Percentiles rank a stretch among this genome's conserved stretches.
Evolutionary conservation across 2,113 vertebrate species (phyloP).

Genomic region (Paedocypris sp.): DNA sequence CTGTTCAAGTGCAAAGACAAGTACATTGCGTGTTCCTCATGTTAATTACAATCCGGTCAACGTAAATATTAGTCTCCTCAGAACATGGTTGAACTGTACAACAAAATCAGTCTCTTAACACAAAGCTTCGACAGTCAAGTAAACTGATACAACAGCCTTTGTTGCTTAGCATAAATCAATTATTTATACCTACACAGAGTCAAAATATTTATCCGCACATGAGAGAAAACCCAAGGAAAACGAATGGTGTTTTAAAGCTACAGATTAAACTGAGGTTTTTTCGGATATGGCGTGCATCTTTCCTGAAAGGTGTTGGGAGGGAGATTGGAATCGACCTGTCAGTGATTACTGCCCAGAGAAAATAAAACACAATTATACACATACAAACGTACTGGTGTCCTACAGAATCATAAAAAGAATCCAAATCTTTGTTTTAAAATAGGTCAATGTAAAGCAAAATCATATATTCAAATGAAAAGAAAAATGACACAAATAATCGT

Average conservation of each 20-base stretch:
- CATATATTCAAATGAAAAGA: neutral
- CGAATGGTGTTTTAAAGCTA: slow-evolving; percentile 48
- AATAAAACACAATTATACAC: slow-evolving; percentile 36
- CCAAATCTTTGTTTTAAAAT: neutral
- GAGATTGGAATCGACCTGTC: slow-evolving; percentile 29
- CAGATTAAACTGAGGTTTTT: slow-evolving; percentile 44
- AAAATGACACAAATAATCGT: too few species aligned
- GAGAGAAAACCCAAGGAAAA: slow-evolving; percentile 45
- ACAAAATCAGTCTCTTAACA: slow-evolving; percentile 41
- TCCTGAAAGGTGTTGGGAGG: slow-evolving; percentile 27
- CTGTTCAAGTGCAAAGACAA: slow-evolving; percentile 27
- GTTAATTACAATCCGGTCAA: slow-evolving; percentile 54
- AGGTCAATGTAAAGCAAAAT: neutral
- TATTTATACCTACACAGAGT: slow-evolving; percentile 55
- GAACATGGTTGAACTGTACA: slow-evolving; percentile 35
- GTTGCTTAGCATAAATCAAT: slow-evolving; percentile 57
- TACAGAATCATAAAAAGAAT: slow-evolving; percentile 19
- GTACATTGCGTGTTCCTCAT: slow-evolving; percentile 44
- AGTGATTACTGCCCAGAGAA: slow-evolving; percentile 35
- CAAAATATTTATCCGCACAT: slow-evolving; percentile 61
- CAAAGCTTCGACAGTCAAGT: slow-evolving; percentile 40
- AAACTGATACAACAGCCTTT: slow-evolving; percentile 46
- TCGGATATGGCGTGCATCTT: slow-evolving; percentile 32
- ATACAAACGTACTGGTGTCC: slow-evolving; percentile 28
- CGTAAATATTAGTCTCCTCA: slow-evolving; percentile 62